A percentile compares a stretch with the other conserved stretches of the same genome.
Evolutionary conservation across 2,888 invertebrate species (phyloP).

Genomic region (Odontocolon sp.): DNA sequence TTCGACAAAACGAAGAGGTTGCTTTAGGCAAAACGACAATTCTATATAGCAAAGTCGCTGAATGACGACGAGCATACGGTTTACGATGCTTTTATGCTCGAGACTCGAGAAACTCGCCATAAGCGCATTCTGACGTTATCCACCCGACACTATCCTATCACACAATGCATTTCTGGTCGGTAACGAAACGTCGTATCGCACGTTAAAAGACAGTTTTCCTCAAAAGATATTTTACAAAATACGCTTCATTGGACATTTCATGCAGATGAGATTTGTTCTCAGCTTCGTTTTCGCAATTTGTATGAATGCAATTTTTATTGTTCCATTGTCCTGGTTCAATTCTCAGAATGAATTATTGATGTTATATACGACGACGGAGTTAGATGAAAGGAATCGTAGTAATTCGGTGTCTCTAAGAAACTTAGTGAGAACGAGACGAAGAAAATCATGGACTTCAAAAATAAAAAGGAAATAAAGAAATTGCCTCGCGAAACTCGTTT

Average conservation of each 20-base stretch:
- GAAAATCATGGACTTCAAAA: conserved; percentile 22
- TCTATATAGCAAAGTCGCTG: not conserved
- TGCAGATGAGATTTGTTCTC: too few species aligned
- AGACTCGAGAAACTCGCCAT: conserved; percentile 38
- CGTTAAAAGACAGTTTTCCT: conserved; percentile 23
- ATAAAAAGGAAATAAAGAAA: conserved; percentile 67
- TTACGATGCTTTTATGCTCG: conserved; percentile 61
- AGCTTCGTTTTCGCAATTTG: too few species aligned
- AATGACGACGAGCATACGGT: conserved; percentile 53
- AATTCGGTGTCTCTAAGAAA: too few species aligned
- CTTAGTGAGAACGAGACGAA: conserved; percentile 60
- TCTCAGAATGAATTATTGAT: too few species aligned
- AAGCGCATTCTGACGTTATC: conserved; percentile 56
- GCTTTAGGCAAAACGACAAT: not conserved
- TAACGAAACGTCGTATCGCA: conserved; percentile 47
- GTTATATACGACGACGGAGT: too few species aligned
- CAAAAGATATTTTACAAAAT: conserved; percentile 21
- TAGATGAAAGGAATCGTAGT: too few species aligned
- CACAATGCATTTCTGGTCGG: conserved; percentile 64
- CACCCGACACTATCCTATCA: conserved; percentile 42
- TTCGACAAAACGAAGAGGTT: not conserved
- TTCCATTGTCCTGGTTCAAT: too few species aligned
- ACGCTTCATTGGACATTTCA: not conserved
- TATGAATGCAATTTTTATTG: too few species aligned
- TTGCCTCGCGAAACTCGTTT: conserved; percentile 41